These are phyloP conservation scores for Gerris lacustris DNA, from an alignment of 2,888 invertebrate species.

Conservation along the genomic window DNA sequence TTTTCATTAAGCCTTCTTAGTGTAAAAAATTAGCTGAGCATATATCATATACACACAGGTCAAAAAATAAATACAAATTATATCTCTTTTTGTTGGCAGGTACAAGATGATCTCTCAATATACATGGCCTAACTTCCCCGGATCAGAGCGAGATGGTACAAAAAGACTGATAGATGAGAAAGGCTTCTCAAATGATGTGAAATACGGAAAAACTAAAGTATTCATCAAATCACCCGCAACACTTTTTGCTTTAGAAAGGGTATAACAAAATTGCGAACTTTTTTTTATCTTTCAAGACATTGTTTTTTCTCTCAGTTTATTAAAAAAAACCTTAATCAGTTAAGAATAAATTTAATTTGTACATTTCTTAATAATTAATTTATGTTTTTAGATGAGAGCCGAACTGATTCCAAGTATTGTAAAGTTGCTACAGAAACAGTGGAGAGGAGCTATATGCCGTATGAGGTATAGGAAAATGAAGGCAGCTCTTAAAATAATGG, in stretches of 20 bases:
- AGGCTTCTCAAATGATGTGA: slow-evolving; percentile 67
- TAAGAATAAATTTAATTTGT: no score
- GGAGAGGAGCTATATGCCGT: slow-evolving; percentile 71
- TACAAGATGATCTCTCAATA: slow-evolving; percentile 94
- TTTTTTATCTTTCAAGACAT: background rate
- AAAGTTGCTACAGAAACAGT: slow-evolving; percentile 86
- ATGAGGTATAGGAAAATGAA: slow-evolving; percentile 69
- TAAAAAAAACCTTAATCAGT: no score
- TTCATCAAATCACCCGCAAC: slow-evolving; percentile 90
- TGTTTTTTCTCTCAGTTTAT: no score
- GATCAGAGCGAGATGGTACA: slow-evolving; percentile 67
- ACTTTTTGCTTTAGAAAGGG: slow-evolving; percentile 74
- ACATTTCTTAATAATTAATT: background rate
- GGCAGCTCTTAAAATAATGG: slow-evolving; percentile 70
- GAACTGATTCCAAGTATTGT: slow-evolving; percentile 83
- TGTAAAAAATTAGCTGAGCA: background rate
- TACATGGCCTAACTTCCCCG: slow-evolving; percentile 93
- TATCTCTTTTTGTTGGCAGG: slow-evolving; percentile 39
- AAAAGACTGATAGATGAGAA: slow-evolving; percentile 70
- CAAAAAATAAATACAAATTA: background rate
- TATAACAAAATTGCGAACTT: slow-evolving; percentile 28
- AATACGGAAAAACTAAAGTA: slow-evolving; percentile 89
- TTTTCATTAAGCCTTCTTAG: background rate
- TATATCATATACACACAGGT: background rate
- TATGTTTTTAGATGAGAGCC: slow-evolving; percentile 50